These are phyloP conservation scores for Spodoptera exigua DNA, from an alignment of 2,888 invertebrate genomes.

Conservation along the genomic window DNA sequence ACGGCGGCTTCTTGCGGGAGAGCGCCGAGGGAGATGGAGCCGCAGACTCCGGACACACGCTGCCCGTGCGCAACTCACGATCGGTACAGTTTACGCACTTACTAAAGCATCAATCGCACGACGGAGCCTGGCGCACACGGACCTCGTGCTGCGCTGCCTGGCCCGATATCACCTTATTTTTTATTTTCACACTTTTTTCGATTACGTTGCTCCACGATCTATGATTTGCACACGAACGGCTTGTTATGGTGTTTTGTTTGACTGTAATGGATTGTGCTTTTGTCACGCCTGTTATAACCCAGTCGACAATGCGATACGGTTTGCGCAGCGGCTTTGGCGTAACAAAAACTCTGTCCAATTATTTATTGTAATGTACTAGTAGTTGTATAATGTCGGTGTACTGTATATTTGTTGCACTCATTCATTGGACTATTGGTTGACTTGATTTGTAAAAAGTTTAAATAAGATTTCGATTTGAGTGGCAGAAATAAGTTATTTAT, in stretches of 20 bases:
- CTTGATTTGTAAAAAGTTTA: constrained; percentile 36
- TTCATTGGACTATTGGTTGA: constrained; percentile 30
- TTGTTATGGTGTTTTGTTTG: constrained; percentile 77
- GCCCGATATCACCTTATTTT: constrained; percentile 58
- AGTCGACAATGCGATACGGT: constrained; percentile 60
- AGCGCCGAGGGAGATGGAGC: constrained; percentile 75
- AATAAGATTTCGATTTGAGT: constrained; percentile 14
- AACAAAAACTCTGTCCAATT: constrained; percentile 73
- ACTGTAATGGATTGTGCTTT: constrained; percentile 71
- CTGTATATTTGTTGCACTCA: constrained; percentile 63
- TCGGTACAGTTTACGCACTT: constrained; percentile 81
- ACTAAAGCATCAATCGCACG: constrained; percentile 69
- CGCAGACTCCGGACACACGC: constrained; percentile 83
- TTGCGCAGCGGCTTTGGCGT: constrained; percentile 56
- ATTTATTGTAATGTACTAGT: constrained; percentile 62
- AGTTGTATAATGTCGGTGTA: constrained; percentile 65
- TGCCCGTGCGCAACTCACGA: constrained; percentile 88
- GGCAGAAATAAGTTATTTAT: constrained; percentile 27
- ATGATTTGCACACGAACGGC: constrained; percentile 85
- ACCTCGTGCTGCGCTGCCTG: constrained; percentile 47
- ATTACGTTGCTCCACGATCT: constrained; percentile 82
- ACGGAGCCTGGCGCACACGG: constrained; percentile 60
- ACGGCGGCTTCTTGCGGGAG: constrained; percentile 86
- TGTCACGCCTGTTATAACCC: constrained; percentile 65
- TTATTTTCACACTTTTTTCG: constrained; percentile 68